A percentile compares a stretch with the other conserved stretches of the same genome.
Conservation (phyloP, 1,140 invertebrate species). For the Temnothorax nylanderi region DNA sequence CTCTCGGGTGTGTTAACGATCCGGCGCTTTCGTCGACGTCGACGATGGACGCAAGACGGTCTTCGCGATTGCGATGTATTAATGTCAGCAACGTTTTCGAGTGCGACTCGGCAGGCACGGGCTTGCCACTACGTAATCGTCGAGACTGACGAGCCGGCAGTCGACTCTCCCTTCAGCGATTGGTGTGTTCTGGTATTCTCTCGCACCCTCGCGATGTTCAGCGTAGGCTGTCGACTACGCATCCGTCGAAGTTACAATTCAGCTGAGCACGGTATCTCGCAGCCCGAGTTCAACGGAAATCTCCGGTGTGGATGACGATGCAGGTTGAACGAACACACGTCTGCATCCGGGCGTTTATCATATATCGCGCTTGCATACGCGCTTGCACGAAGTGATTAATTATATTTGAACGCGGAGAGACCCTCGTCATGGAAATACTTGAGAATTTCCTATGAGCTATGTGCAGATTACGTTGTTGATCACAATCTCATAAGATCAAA, state of each 20-base stretch:
- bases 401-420: neutral
- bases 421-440: neutral
- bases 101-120: neutral
- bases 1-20: neutral
- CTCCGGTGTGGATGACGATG: neutral
- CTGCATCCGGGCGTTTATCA: slow-evolving; percentile 6
- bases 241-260: neutral
- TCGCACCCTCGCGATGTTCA: neutral
- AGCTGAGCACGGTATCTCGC: neutral
- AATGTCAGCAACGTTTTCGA: neutral
- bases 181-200: neutral
- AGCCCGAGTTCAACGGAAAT: neutral
- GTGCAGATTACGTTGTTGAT: neutral
- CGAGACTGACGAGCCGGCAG: slow-evolving; percentile 1
- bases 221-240: slow-evolving; percentile 2
- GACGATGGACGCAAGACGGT: neutral
- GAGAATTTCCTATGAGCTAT: neutral
- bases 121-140: neutral
- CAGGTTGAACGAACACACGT: neutral
- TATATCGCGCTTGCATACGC: neutral
- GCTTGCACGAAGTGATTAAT: neutral
- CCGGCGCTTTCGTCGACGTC: neutral
- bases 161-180: neutral
- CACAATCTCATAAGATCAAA: neutral
- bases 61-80: neutral